Base-by-base conservation (phyloP, 2,113 vertebrate species). In the Cinclus mexicanus region DNA sequence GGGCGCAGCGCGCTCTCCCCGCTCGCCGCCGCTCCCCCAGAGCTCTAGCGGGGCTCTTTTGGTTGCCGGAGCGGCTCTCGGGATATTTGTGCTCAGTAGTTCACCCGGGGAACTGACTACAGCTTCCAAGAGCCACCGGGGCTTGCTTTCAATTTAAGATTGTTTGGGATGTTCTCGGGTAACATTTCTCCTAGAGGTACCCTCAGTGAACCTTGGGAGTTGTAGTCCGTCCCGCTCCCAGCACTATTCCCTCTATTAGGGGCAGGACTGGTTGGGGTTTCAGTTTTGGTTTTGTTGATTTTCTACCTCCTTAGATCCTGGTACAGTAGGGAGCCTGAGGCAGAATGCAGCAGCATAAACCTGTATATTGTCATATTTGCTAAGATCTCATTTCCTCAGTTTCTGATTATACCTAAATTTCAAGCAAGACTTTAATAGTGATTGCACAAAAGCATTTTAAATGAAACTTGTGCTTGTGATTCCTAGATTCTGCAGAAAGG, bases 111-210 rank as follows among this genome's bases (percentile, higher is more conserved):
- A 87, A 53, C 31, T 39, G 91, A 95, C 94, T 96, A 95, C 94
- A 96, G 49, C 76, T 94, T 96, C 96, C 96, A 89, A 56, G 64
- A 92, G n/a, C 52, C 92, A 90, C 90, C 8, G 79, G 82, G 95
- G 79, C 72, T 93, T 23, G 52, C 83, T 88, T 95, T 89, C 94
- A 41, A 87, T 89, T 95, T 94, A 83, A 56, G 47, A 37, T 60
- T 60, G 49, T 59, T 93, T 44, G 39, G 56, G 19, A 17, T 74
- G 82, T 52, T 88, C 79, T 78, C 28, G 68, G 85, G 71, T 75
- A 80, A 74, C 63, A 21, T 26, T 83, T 46, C 28, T 46, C 37
- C 59, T 64, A 29, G 70, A 68, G 61, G 71, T 63, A 41, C 24
- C 64, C 79, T 92, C 63, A 6, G 71, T 49, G 95, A 90, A 67